Evolutionary conservation across 2,797 vertebrate genomes (phyloP), one percentile per base, ranked within the genome.

Genomic region (Sebastolobus altivelis): DNA sequence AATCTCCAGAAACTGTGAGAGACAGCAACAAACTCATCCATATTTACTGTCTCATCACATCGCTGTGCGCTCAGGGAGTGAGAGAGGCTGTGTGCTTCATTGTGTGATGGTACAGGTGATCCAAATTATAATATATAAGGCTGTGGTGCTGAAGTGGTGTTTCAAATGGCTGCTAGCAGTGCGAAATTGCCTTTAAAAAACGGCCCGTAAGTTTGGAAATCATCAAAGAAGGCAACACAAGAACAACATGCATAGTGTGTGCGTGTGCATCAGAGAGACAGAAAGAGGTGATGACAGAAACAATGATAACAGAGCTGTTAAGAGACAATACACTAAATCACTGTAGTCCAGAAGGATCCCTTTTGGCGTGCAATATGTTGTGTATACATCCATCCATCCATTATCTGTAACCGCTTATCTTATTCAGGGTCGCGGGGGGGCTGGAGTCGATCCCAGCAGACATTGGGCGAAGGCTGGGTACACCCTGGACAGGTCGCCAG

Each of bases 21-120:
- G 78, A 81, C 85, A 81, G 84, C 78, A 87, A 83, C 73, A 90
- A 85, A 88, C 81, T 92, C 87, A 88, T 92, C 87, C 84, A 91
- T 91, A 91, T 92, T 90, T 91, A 90, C 85, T 52, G 72, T 85
- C 71, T 88, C 72, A 80, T 84, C 80, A 73, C 68, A 80, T 76
- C 52, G 3, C 56, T 62, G 55, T 59, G 31, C 18, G 2, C 70
- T 71, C 11, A 3, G 54, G 79, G 55, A 75, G 66, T 13, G 35
- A 35, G 65, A 43, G 20, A 25, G 49, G 54, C 58, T 55, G 69
- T 14, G 56, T 1, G 9, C 59, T 55, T 78, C 3, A 0, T 22
- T 67, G 25, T 20, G 12, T 31, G n/a, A 80, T 65, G 4, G n/a
- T 56, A 71, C 60, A 89, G 77, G 43, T 86, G 71, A 43, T 61